Evolutionary conservation across 1,140 invertebrate genomes (phyloP), one percentile per base, ranked within the genome.

Genomic region (Sitobion miscanthi): DNA sequence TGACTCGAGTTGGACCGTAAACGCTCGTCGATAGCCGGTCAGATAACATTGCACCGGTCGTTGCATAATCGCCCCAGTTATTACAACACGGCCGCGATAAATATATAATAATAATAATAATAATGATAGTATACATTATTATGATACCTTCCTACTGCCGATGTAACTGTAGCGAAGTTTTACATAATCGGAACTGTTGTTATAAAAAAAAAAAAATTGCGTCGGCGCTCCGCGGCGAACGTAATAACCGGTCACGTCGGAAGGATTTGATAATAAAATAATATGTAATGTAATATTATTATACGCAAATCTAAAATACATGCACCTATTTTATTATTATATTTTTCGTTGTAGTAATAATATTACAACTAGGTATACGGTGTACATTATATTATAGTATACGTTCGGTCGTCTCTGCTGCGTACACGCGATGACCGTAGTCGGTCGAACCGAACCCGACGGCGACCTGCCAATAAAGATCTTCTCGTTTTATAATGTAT

Each of bases 11-110:
- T 6, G 89, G 57, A 90, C 89, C 89, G 52, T 90, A 45, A 69
- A 89, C 9, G 87, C 49, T 2, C 25, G 47, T n/a, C 30, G 47
- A 47, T 20, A 47, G 86, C n/a, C 9, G 85, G 87, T 89, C 49
- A 49, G 87, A 91, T 52, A 49, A 91, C 14, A 14, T 42, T 91
- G 69, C 45, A 42, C 25, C 45, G 42, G 42, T 77, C 54, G 57
- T 91, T 91, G 90, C 69, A 91, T 83, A 91, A 91, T 83, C 69
- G 69, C 69, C 90, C 90, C 35, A 91, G 90, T 91, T 91, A 49
- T 87, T 87, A 87, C 86, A 49, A 87, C 62, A 77, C 25, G 3
- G 86, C n/a, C 8, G 7, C 62, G n/a, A 85, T 85, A 85, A 42
- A 85, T 25, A 85, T 85, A 85, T 35, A 35, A 35, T 35, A 35